These are phyloP conservation scores for Folsomia candida DNA, from an alignment of 2,888 invertebrate species.

Conservation along the genomic window DNA sequence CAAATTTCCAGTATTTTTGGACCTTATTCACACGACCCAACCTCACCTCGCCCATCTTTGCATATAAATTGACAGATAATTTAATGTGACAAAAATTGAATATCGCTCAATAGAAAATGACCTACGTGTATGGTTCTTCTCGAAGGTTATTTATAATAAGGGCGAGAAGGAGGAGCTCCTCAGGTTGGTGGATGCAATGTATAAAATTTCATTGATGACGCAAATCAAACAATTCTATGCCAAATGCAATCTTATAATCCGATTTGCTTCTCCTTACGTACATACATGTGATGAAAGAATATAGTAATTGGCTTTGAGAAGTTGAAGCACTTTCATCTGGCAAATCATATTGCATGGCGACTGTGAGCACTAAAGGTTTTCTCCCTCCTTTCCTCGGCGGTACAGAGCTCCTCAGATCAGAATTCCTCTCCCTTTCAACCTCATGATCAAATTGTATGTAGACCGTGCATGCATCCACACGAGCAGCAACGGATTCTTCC, in stretches of 20 bases:
- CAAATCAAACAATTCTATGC: background rate
- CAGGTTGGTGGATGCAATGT: background rate
- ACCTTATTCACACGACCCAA: too few species aligned
- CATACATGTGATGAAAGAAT: background rate
- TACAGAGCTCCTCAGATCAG: too few species aligned
- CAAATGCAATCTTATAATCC: background rate
- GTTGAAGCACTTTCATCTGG: background rate
- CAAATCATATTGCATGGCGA: too few species aligned
- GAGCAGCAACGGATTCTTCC: too few species aligned
- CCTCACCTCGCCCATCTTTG: background rate
- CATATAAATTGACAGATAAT: background rate
- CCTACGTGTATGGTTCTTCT: too few species aligned
- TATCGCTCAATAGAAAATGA: too few species aligned
- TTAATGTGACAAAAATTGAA: background rate
- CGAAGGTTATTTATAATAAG: too few species aligned
- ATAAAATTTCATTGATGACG: background rate
- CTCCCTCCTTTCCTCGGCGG: too few species aligned
- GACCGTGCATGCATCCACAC: too few species aligned
- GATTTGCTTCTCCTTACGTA: background rate
- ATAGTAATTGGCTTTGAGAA: background rate
- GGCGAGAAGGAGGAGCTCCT: background rate
- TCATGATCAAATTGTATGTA: too few species aligned
- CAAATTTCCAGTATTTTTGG: background rate
- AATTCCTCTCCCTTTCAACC: too few species aligned
- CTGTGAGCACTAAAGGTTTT: too few species aligned